A percentile compares a stretch with the other conserved stretches of the same genome.
phyloP scores from a whole-genome alignment of 2,113 vertebrate species.

The Oncorhynchus masou region DNA sequence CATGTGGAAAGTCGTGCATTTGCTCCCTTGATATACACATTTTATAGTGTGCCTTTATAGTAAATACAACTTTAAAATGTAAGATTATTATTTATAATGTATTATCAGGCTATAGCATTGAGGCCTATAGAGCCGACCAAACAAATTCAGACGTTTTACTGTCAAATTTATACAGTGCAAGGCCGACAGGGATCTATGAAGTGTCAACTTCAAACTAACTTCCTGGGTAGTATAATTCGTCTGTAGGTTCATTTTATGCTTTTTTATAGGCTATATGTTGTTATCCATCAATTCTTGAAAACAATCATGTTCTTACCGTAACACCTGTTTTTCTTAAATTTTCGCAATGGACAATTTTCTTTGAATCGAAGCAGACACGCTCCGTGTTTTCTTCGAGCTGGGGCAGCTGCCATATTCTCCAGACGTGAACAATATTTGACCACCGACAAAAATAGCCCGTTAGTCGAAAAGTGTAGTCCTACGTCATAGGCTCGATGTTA shows the following conservation, averaged over 20 bases:
- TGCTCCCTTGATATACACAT: no score
- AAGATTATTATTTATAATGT: no score
- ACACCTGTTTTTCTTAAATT: constrained; percentile 37
- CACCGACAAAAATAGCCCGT: not conserved
- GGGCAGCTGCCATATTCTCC: constrained; percentile 31
- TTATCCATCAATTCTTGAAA: not conserved
- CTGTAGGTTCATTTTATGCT: not conserved
- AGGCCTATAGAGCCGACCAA: no score
- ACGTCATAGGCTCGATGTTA: not conserved
- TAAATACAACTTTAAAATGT: no score
- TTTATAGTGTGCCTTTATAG: no score
- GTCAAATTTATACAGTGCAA: no score
- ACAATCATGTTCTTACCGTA: constrained; percentile 35
- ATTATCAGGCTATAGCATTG: no score
- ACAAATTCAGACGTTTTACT: no score
- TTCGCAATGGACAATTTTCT: constrained; percentile 51
- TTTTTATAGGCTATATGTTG: constrained; percentile 3
- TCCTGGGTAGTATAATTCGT: not conserved
- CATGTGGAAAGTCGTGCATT: no score
- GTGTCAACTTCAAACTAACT: not conserved
- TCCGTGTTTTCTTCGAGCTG: constrained; percentile 45
- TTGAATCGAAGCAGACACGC: constrained; percentile 50
- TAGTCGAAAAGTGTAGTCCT: not conserved
- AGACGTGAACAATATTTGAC: not conserved
- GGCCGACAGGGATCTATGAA: no score